Evolutionary conservation across 64 coral and sea anemone genomes (phyloP).

Genomic region (Porites australiensis): DNA sequence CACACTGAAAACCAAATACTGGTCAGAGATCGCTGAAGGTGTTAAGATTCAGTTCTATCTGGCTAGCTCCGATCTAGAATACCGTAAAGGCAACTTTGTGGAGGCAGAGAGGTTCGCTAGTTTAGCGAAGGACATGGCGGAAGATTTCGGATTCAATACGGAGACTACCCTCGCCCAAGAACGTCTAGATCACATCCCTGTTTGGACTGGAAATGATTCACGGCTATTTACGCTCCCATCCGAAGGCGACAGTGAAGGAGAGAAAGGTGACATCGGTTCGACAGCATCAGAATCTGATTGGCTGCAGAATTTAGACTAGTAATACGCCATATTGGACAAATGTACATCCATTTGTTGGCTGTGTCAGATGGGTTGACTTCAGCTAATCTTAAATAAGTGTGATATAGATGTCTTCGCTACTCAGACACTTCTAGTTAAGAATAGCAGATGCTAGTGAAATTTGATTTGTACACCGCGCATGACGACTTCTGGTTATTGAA

Average conservation of each 20-base stretch:
- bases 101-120: neutral
- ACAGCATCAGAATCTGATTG: neutral
- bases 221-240: neutral
- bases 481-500: too few relatives aligned
- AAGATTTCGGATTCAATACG: conserved; percentile 24
- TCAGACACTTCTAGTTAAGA: too few relatives aligned
- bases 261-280: neutral
- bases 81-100: neutral
- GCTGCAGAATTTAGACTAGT: neutral
- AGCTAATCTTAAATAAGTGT: too few relatives aligned
- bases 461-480: too few relatives aligned
- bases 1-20: neutral
- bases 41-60: conserved; percentile 41
- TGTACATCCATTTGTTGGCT: too few relatives aligned
- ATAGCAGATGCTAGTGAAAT: too few relatives aligned
- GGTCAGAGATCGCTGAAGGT: neutral
- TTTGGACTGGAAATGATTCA: neutral
- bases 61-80: conserved; percentile 30
- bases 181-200: neutral
- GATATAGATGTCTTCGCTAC: too few relatives aligned
- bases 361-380: too few relatives aligned
- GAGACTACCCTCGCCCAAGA: conserved; percentile 32
- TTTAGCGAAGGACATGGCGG: neutral
- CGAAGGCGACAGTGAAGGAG: too few relatives aligned
- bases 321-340: neutral